Base-by-base conservation (phyloP, 2,888 invertebrate genomes). In the Barypeithes pellucidus region DNA sequence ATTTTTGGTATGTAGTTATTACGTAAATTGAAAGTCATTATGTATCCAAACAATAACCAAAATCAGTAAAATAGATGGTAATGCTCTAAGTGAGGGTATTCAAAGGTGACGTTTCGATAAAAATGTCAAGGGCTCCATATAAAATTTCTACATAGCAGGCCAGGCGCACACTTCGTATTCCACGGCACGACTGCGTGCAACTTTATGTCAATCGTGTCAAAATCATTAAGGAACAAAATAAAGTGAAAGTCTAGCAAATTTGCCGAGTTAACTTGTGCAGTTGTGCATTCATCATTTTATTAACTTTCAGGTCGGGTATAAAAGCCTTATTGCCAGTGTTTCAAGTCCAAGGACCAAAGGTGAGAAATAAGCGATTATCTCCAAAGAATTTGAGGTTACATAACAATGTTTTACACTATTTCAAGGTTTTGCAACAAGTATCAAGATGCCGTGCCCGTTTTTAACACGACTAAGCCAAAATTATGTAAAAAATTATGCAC, bases 361-460 rank as follows among this genome's bases (percentile, higher is more conserved):
- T 71, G 66, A 29, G 29, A 45, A 41, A 36, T 20, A 50, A 14
- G 9, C n/a, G 29, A 29, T 29, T 8, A 57, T 45, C 12, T 45
- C 24, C n/a, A n/a, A n/a, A n/a, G n/a, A n/a, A n/a, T n/a, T n/a
- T n/a, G n/a, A n/a, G n/a, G n/a, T n/a, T n/a, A n/a, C n/a, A n/a
- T n/a, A 9, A 7, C 24, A 29, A 8, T 45, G 50, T 57, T 67
- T 62, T 61, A 8, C 66, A 60, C 22, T 52, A 45, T 72, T 73
- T 76, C 45, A 59, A 78, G 78, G 72, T 76, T 73, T 76, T 73
- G 47, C 63, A 57, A 72, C 72, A 39, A 68, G 45, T 67, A 71
- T 71, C 57, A 91, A 87, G 83, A 95, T 96, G 95, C 93, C 95
- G 84, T 96, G 96, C 86, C 96, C 96, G 77, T 96, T 96, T 87